Evolutionary conservation across 2,797 vertebrate genomes (phyloP), one percentile per base, ranked within the genome.

Genomic region (Pangasius mekongensis): DNA sequence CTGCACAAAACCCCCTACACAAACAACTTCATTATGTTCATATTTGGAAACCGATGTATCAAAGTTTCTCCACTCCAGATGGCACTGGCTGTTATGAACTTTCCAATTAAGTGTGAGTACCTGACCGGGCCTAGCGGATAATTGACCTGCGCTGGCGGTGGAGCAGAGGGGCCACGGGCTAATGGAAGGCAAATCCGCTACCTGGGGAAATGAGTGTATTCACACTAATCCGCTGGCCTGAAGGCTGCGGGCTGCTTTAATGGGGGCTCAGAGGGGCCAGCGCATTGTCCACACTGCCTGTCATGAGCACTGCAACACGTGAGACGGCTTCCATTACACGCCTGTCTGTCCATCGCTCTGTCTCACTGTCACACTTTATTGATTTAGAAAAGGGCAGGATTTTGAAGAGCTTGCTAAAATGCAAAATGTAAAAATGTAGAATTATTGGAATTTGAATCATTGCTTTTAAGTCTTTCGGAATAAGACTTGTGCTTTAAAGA

Each of bases 161-260:
- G 91, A 94, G 95, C 93, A 91, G 91, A 92, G 94, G 92, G 95
- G 95, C 95, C 95, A 94, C 94, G 93, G 95, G 96, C 93, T 96
- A 96, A 96, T 96, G 95, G 94, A 95, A 96, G 95, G 94, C 95
- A 96, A 97, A 96, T 96, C 96, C 94, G 93, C 94, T 95, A 96
- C 95, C 96, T 96, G 95, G 96, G 96, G 96, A 96, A 95, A 93
- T 91, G 91, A 93, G 93, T 92, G 94, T 94, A 96, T 96, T 96
- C 95, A 96, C 93, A 91, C 95, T 96, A 96, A 96, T 96, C 96
- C 95, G 85, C 93, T 92, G 93, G 95, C 96, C 96, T 95, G 94
- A 93, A 96, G 95, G 95, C 95, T 95, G 93, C 66, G 89, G 89
- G 81, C 94, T 93, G 94, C 93, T 94, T 95, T 96, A 96, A 96